Evolutionary conservation across 2,113 vertebrate genomes (phyloP), one percentile per base, ranked within the genome.

Genomic region (Pao palembangensis): DNA sequence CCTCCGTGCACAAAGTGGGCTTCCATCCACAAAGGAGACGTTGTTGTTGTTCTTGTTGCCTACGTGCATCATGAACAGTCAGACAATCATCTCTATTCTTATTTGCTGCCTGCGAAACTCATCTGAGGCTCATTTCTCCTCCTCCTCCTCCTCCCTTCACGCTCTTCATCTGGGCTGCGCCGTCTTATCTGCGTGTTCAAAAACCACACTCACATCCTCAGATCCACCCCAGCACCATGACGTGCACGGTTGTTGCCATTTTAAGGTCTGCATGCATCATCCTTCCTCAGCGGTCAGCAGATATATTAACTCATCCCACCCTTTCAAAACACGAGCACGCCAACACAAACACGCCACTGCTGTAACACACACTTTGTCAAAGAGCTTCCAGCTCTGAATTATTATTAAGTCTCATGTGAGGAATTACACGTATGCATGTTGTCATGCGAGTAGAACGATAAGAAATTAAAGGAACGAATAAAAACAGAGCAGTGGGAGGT

Each of bases 291-390:
- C 31, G 31, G 55, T 47, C 50, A 49, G 61, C 67, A 67, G 21
- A 51, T 16, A 34, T 23, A 15, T 38, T 75, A 67, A 78, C 62
- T 80, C 74, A 65, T 0, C 5, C 48, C 4, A 10, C 18, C 17
- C 17, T 55, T 54, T 20, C 8, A 20, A 55, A 75, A 68, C 65
- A 58, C 3, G 25, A 73, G 64, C 55, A 46, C 52, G 38, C 11
- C 0, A 23, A 51, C 57, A 52, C 54, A 80, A 34, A 62, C 21
- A 62, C 66, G 67, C 43, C 72, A 34, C 59, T 64, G 56, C 3
- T 46, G 18, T 11, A 23, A 23, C 67, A 81, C 78, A 73, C 63
- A 41, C 59, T 62, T 69, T 73, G 51, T 62, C 48, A n/a, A 13
- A 61, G 51, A 43, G 52, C 48, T 56, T 48, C 69, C 64, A 72